A percentile compares a stretch with the other conserved stretches of the same genome.
Conservation (phyloP, 2,113 vertebrate genomes). For the Nesogale talazaci region DNA sequence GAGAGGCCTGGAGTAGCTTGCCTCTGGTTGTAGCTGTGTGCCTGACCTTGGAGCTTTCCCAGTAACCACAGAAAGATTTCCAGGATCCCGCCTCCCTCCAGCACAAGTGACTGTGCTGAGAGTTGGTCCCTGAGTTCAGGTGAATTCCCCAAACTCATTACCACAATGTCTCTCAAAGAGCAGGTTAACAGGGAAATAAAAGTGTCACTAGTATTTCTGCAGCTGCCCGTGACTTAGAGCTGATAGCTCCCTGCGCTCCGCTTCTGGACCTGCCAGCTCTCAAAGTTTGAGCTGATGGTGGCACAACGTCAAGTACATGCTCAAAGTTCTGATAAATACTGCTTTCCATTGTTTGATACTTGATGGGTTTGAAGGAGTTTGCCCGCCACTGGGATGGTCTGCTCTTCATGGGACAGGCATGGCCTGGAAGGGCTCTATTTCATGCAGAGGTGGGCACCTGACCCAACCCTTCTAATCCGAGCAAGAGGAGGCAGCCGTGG, state of each 20-base stretch:
- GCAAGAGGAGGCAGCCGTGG: neutral
- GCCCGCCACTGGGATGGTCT: neutral
- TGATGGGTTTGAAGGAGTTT: neutral
- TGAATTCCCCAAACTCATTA: constrained; percentile 49
- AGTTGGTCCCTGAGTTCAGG: neutral
- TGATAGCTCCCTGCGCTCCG: neutral
- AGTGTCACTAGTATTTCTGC: neutral
- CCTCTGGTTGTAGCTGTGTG: neutral
- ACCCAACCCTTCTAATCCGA: neutral
- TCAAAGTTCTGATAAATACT: neutral
- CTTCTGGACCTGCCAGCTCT: neutral
- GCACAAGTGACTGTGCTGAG: neutral
- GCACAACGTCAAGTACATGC: rapidly evolving
- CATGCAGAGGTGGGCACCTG: neutral
- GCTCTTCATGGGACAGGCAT: neutral
- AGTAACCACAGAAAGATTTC: neutral
- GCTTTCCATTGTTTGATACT: neutral
- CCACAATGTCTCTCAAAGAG: neutral
- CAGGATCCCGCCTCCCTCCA: neutral
- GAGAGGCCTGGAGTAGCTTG: neutral
- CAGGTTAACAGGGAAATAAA: neutral
- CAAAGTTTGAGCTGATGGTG: neutral
- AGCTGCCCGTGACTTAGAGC: neutral
- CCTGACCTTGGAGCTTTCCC: neutral
- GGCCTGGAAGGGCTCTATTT: neutral